Evolutionary conservation across 2,797 vertebrate genomes (phyloP), one percentile per base, ranked within the genome.

Genomic region (Lemur catta): DNA sequence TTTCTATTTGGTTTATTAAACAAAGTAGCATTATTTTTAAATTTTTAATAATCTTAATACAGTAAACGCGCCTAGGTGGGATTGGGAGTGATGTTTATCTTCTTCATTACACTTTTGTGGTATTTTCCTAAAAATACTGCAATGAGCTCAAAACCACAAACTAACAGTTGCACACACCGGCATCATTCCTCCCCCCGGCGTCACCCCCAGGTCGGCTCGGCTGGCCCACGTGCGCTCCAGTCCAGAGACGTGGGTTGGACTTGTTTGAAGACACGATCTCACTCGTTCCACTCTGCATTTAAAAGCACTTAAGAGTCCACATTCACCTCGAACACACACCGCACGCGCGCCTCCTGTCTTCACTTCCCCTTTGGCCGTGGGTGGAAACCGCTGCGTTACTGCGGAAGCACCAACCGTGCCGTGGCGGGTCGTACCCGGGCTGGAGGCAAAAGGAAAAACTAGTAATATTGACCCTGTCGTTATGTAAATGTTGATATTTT

Each of bases 1-100:
- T 50, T 50, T 55, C 61, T 78, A 74, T 89, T 63, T 61, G 22
- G 86, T 50, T 78, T 94, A 38, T 41, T 52, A 84, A 41, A 78
- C 18, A 82, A 84, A 75, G 48, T 28, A 75, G 65, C 13, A 78
- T 81, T n/a, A 74, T 65, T 93, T 79, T 74, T 18, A 85, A 20
- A 18, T 30, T 63, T 41, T 89, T 75, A 65, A 59, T 59, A 88
- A 59, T 72, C 28, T 33, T 15, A 78, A 82, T 35, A 63, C 1
- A 22, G 12, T 84, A 52, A 84, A 41, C 57, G 50, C 22, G 41
- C 75, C n/a, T 57, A 7, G 43, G 28, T 86, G 10, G 65, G 20
- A 55, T 55, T 55, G 46, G 43, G 43, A 63, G 55, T 46, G 38
- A 63, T 26, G 35, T 91, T 71, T 72, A 69, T 82, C 61, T 61